phyloP scores from a whole-genome alignment of 2,797 vertebrate species.

The Danio choprae region DNA sequence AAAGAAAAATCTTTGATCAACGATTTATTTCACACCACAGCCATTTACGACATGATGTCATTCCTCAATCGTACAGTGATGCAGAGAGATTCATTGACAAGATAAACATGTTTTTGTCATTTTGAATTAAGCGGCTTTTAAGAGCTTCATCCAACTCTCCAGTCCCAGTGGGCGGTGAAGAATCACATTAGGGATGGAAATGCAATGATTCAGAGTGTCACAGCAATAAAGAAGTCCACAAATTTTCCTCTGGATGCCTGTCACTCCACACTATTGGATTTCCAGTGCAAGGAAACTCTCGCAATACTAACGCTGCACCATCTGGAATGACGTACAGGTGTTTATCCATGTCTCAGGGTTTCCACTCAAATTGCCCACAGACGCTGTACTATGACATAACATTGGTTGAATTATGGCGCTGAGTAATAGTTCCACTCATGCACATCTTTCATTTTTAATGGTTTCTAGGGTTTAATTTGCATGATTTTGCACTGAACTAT shows the following conservation, averaged over 20 bases:
- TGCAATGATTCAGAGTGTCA: slow-evolving; percentile 16
- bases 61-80: slow-evolving; percentile 5
- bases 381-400: slow-evolving; percentile 38
- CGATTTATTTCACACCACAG: background rate
- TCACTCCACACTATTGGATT: slow-evolving; percentile 21
- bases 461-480: slow-evolving; percentile 32
- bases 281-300: slow-evolving; percentile 11
- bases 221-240: slow-evolving; percentile 28
- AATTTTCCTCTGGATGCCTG: slow-evolving; percentile 16
- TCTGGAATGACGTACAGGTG: slow-evolving; percentile 49
- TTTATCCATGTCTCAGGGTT: slow-evolving; percentile 48
- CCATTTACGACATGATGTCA: slow-evolving; percentile 19
- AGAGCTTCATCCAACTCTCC: slow-evolving; percentile 12
- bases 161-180: slow-evolving; percentile 13
- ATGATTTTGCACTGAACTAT: background rate
- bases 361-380: slow-evolving; percentile 41
- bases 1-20: background rate
- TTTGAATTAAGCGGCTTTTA: slow-evolving; percentile 2
- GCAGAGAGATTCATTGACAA: background rate
- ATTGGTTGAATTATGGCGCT: slow-evolving; percentile 9
- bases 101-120: slow-evolving; percentile 23
- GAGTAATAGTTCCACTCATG: slow-evolving; percentile 20
- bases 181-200: slow-evolving; percentile 21
- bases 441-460: slow-evolving; percentile 13
- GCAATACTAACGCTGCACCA: slow-evolving; percentile 20